These are phyloP conservation scores for Eucera pruinosa DNA, from an alignment of 2,888 invertebrate species.

Conservation along the genomic window DNA sequence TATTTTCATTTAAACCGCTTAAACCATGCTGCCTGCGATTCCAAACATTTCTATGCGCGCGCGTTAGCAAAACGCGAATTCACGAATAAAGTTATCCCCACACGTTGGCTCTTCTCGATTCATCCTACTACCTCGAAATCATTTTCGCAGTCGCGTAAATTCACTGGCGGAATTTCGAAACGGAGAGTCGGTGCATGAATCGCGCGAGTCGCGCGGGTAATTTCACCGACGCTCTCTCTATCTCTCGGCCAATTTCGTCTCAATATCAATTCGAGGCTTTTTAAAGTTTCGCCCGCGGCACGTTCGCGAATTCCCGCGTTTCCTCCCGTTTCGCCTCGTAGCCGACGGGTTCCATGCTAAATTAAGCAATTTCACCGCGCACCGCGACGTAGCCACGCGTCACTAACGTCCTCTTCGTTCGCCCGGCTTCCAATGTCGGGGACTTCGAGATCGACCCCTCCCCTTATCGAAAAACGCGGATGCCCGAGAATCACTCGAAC, in stretches of 20 bases:
- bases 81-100: no score
- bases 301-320: conserved; percentile 21
- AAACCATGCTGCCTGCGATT: no score
- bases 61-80: no score
- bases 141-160: no score
- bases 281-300: conserved; percentile 33
- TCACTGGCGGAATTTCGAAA: no score
- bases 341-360: conserved; percentile 71
- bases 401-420: conserved; percentile 71
- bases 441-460: conserved; percentile 21
- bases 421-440: conserved; percentile 66
- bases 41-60: no score
- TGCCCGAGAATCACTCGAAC: conserved; percentile 63
- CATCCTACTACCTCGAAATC: no score
- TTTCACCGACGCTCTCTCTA: neutral
- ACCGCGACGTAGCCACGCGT: conserved; percentile 73
- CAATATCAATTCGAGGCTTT: conserved; percentile 46
- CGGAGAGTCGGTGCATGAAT: no score
- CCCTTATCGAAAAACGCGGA: conserved; percentile 57
- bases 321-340: conserved; percentile 25
- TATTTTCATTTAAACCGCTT: no score
- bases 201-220: no score
- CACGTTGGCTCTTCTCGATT: no score
- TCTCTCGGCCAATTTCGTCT: conserved; percentile 23
- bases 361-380: conserved; percentile 75